Evolutionary conservation across 1,140 invertebrate species (phyloP), one percentile per base, ranked within the genome.

Genomic region (Pseudomyrmex sp.): DNA sequence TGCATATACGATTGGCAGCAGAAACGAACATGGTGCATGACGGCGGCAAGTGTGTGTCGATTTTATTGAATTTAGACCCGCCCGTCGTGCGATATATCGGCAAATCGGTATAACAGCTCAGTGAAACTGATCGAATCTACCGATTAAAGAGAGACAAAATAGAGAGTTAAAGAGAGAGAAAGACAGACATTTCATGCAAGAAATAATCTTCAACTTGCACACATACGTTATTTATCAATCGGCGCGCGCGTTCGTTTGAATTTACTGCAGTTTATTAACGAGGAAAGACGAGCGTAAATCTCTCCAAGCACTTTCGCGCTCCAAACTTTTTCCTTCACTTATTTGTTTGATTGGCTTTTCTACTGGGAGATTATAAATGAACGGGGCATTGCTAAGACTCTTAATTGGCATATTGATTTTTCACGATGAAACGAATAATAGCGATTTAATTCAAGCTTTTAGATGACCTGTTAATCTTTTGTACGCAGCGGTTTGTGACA

Each of bases 371-470:
- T 4, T 48, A 18, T 18, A 20, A 76, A 54, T 20, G 50, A 35
- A 54, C 61, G 15, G 44, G 52, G 23, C 35, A 48, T 66, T 26
- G 5, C 18, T 54, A 54, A 66, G 61, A 56, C 26, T 65, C 48
- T 76, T 76, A 65, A 76, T 76, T 76, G 74, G 59, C 10, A 2
- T 65, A 76, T 76, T 65, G 74, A 76, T 54, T 65, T 76, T 75
- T 66, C 20, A 13, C 9, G 15, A 20, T 48, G 50, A 7, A 4
- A 23, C 20, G 13, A 13, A 2, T 15, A n/a, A 44, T 35, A 1
- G 23, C n/a, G 61, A 65, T 54, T 76, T 54, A 76, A 65, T 76
- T 65, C n/a, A 52, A 65, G 12, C 73, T 63, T 66, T 18, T 26
- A 3, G 61, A 35, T 35, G 18, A 15, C 50, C 23, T 3, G 59